A percentile compares a stretch with the other conserved stretches of the same genome.
phyloP scores from a whole-genome alignment of 2,888 invertebrate species.

The Tetragnatha montana region DNA sequence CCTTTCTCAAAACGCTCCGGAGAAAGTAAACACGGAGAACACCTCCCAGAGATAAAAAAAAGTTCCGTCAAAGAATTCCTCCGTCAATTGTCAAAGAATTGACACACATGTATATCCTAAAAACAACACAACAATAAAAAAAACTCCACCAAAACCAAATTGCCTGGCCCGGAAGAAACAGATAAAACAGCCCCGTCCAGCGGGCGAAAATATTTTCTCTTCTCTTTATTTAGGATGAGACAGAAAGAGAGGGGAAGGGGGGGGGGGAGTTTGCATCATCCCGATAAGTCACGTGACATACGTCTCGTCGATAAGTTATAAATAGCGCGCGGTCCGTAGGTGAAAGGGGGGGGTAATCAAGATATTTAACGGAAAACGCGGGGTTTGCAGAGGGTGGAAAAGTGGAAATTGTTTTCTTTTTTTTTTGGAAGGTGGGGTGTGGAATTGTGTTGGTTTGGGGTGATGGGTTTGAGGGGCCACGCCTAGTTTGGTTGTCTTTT shows the following conservation, averaged over 20 bases:
- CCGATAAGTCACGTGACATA: conserved; percentile 63
- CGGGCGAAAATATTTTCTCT: conserved; percentile 37
- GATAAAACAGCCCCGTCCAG: conserved; percentile 24
- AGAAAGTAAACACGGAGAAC: neutral
- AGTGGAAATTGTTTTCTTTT: no score
- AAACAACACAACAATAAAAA: neutral
- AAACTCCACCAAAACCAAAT: conserved; percentile 11
- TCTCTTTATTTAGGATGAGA: conserved; percentile 21
- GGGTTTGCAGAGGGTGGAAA: no score
- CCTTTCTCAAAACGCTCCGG: neutral
- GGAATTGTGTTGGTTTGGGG: no score
- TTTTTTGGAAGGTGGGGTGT: no score
- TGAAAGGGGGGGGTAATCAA: conserved; percentile 41
- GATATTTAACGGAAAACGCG: conserved; percentile 37
- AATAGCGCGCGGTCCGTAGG: conserved; percentile 61
- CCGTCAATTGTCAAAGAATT: neutral
- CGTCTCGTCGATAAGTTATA: conserved; percentile 66
- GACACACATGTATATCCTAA: neutral
- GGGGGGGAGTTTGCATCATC: conserved; percentile 40
- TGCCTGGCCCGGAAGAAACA: neutral
- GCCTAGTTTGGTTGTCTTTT: no score
- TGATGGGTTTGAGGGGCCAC: no score
- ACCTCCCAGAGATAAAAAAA: neutral
- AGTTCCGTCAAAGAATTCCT: neutral
- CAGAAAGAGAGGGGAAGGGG: neutral